Evolutionary conservation across 2,113 vertebrate species (phyloP).

Genomic region (rat (Rattus norvegicus)): GRCr8 NC_086037.1:8168501-8169000

Average conservation of each 20-base stretch:
- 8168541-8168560: neutral
- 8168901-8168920: neutral
- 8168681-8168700: neutral
- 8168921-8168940: neutral
- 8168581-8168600: neutral
- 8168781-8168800: neutral
- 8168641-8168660: neutral
- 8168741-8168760: too few species aligned
- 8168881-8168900: neutral
- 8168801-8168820: neutral
- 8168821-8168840: neutral
- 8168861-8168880: neutral
- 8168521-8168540: neutral
- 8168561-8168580: neutral
- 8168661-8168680: neutral
- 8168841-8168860: neutral
- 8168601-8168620: neutral
- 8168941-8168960: neutral
- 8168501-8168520: neutral
- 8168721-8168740: neutral
- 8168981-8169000: neutral
- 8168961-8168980: neutral
- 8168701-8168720: neutral
- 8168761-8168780: neutral
- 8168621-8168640: accelerated